These are phyloP conservation scores for Drosophila rhopaloa DNA, from an alignment of 1,140 invertebrate species.

Conservation along the genomic window DNA sequence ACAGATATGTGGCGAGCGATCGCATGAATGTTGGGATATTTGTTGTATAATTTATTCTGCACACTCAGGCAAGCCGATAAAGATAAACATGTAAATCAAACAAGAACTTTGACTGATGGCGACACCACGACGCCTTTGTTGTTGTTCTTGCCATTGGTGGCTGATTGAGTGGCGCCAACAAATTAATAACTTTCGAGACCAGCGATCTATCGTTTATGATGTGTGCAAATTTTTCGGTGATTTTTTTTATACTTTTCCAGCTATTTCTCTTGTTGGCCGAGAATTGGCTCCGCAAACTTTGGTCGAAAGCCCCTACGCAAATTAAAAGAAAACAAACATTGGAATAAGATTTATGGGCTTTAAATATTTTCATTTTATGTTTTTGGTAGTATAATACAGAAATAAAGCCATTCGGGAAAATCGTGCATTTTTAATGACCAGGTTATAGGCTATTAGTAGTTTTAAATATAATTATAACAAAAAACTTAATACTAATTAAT, in stretches of 20 bases:
- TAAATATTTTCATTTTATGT: constrained; percentile 4
- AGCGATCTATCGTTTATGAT: constrained; percentile 63
- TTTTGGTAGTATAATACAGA: not conserved
- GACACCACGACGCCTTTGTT: constrained; percentile 64
- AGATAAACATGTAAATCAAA: constrained; percentile 81
- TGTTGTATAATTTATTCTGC: constrained; percentile 71
- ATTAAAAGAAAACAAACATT: constrained; percentile 50
- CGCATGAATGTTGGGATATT: constrained; percentile 33
- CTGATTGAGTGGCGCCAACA: constrained; percentile 75
- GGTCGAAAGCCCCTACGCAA: constrained; percentile 26
- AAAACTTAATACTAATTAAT: not conserved
- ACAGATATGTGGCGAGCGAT: constrained; percentile 14
- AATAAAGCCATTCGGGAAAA: not conserved
- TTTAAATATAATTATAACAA: constrained; percentile 1
- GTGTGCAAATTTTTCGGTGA: constrained; percentile 53
- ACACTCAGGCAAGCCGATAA: constrained; percentile 32
- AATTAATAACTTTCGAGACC: constrained; percentile 57
- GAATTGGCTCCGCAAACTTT: constrained; percentile 42
- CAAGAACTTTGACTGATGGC: constrained; percentile 81
- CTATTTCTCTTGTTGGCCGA: constrained; percentile 22
- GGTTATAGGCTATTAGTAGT: constrained; percentile 9
- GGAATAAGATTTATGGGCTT: constrained; percentile 15
- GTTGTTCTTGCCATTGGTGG: constrained; percentile 26
- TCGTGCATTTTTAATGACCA: not conserved
- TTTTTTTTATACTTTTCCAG: constrained; percentile 4